These are phyloP conservation scores for Pangasianodon gigas DNA, from an alignment of 2,113 vertebrate genomes.

Conservation along the genomic window DNA sequence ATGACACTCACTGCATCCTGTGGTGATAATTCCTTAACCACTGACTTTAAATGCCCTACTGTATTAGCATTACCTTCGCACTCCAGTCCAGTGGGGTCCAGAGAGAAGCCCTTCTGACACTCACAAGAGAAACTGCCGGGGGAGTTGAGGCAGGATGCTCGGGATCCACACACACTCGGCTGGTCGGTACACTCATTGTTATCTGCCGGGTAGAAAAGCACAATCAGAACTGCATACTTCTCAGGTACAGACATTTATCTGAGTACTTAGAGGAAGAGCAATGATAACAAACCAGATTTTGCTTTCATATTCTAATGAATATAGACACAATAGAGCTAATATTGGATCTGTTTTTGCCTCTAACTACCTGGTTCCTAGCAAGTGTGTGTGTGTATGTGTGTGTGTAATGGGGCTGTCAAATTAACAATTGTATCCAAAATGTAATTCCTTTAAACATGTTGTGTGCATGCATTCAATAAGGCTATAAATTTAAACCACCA, in stretches of 20 bases:
- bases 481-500: too few species aligned
- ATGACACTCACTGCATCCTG: background rate
- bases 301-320: background rate
- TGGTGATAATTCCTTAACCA: background rate
- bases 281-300: background rate
- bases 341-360: background rate
- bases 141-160: conserved; percentile 82
- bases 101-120: conserved; percentile 86
- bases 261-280: background rate
- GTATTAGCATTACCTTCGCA: conserved; percentile 80
- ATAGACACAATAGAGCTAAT: background rate
- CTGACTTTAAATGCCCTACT: background rate
- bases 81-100: conserved; percentile 79
- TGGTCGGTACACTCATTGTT: conserved; percentile 85
- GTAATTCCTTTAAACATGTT: background rate
- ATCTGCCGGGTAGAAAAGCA: conserved; percentile 68
- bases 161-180: conserved; percentile 78
- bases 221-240: background rate
- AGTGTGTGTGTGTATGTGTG: background rate
- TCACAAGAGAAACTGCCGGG: conserved; percentile 92
- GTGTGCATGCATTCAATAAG: background rate
- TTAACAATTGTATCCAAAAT: background rate
- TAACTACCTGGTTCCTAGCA: background rate
- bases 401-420: too few species aligned
- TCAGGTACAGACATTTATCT: background rate